Evolutionary conservation across 2,113 vertebrate genomes (phyloP).

Genomic region (Mystacornis crossleyi): DNA sequence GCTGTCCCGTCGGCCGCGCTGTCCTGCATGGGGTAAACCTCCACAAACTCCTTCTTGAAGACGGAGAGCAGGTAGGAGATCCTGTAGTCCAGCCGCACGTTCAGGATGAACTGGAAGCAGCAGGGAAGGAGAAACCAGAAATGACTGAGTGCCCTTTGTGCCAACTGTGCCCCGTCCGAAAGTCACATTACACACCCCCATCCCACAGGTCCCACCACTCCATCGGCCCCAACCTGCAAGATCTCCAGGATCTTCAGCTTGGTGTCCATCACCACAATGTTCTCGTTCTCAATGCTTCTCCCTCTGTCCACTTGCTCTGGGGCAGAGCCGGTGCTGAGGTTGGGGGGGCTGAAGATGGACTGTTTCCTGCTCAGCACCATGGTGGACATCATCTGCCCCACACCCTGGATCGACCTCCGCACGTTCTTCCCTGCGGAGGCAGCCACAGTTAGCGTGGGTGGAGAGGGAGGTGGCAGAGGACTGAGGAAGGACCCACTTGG

Average conservation of each 20-base stretch:
- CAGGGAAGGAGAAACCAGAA: neutral
- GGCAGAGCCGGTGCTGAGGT: constrained; percentile 45
- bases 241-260: constrained; percentile 98
- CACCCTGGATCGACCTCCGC: constrained; percentile 91
- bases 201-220: neutral
- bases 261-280: constrained; percentile 97
- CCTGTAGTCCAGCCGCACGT: constrained; percentile 94
- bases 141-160: neutral
- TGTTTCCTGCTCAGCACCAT: constrained; percentile 96
- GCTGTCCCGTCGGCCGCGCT: constrained; percentile 86
- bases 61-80: constrained; percentile 95
- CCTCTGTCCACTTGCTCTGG: constrained; percentile 77
- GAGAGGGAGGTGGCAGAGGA: neutral
- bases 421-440: constrained; percentile 85
- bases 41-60: constrained; percentile 98
- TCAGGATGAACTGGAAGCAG: constrained; percentile 90
- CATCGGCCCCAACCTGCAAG: constrained; percentile 81
- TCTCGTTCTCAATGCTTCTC: constrained; percentile 87
- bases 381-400: constrained; percentile 98
- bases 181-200: neutral
- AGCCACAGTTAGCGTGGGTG: neutral
- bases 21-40: constrained; percentile 93
- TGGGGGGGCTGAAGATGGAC: constrained; percentile 82
- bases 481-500: neutral
- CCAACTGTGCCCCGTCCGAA: neutral